A percentile compares a stretch with the other conserved stretches of the same genome.
Conservation (phyloP, 1,140 invertebrate genomes). For the Popillia japonica region DNA sequence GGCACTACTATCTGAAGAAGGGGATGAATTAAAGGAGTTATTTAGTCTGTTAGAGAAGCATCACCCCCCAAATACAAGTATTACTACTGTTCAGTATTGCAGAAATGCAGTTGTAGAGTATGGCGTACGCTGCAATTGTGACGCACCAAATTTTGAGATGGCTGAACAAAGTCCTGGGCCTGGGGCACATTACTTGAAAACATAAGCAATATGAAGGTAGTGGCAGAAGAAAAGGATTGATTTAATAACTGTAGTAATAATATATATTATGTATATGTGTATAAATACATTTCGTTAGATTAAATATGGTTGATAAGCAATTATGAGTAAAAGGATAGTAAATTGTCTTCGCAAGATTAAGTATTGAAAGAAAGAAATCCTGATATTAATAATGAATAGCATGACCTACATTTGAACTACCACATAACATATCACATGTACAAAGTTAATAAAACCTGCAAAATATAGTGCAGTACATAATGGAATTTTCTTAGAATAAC, state of each 20-base stretch:
- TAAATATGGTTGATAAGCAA: too few species aligned
- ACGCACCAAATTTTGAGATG: slow-evolving; percentile 13
- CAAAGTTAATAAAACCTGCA: slow-evolving; percentile 6
- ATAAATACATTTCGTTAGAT: too few species aligned
- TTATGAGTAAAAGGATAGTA: background rate
- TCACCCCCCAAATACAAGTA: background rate
- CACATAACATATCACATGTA: background rate
- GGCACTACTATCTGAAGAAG: background rate
- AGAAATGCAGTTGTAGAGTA: background rate
- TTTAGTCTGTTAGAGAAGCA: slow-evolving; percentile 16
- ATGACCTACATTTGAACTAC: background rate
- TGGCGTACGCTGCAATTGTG: slow-evolving; percentile 6
- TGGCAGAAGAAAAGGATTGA: too few species aligned
- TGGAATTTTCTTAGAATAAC: too few species aligned
- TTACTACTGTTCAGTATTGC: background rate
- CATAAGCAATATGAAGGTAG: slow-evolving; percentile 11
- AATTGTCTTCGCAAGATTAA: background rate
- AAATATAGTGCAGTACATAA: background rate
- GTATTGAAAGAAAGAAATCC: background rate
- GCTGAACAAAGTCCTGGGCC: background rate
- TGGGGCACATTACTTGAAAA: background rate
- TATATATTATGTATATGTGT: too few species aligned
- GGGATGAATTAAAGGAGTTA: background rate
- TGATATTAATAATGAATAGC: background rate
- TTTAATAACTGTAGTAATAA: too few species aligned